A percentile compares a stretch with the other conserved stretches of the same genome.
These are phyloP conservation scores for Ostrea edulis DNA, from an alignment of 1,140 invertebrate genomes.

Conservation along the genomic window DNA sequence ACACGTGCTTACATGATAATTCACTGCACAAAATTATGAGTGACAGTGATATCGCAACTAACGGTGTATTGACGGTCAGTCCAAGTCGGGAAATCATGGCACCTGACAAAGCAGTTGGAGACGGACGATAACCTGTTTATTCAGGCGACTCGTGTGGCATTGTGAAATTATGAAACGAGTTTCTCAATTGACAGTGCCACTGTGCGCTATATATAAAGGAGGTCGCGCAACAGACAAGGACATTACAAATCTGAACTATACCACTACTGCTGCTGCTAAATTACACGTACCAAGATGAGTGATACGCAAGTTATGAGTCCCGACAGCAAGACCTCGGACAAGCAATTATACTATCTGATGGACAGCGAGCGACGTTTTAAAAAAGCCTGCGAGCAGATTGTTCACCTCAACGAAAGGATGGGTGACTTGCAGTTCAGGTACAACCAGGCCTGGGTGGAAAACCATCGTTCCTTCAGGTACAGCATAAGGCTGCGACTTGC, in stretches of 20 bases:
- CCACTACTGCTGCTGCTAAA: background rate
- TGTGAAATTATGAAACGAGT: constrained; percentile 13
- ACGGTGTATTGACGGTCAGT: background rate
- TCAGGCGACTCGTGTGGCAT: background rate
- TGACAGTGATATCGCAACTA: too few species aligned
- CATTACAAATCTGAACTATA: background rate
- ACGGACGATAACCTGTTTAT: constrained; percentile 4
- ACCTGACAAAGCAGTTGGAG: background rate
- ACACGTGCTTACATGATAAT: too few species aligned
- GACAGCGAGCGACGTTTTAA: constrained; percentile 7
- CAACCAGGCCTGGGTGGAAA: constrained; percentile 41
- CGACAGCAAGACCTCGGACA: background rate
- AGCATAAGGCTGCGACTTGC: constrained; percentile 55
- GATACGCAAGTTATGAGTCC: background rate
- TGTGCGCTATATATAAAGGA: background rate
- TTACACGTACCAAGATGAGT: background rate
- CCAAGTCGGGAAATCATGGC: background rate
- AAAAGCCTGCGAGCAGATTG: constrained; percentile 2
- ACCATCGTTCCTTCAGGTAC: constrained; percentile 53
- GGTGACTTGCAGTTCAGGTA: constrained; percentile 15
- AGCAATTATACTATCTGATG: background rate
- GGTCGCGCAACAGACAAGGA: background rate
- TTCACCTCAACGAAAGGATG: background rate
- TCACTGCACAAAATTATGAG: too few species aligned
- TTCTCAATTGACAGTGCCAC: constrained; percentile 4